phyloP scores from a whole-genome alignment of 2,888 invertebrate genomes.

The Gisinianus flammeolus region DNA sequence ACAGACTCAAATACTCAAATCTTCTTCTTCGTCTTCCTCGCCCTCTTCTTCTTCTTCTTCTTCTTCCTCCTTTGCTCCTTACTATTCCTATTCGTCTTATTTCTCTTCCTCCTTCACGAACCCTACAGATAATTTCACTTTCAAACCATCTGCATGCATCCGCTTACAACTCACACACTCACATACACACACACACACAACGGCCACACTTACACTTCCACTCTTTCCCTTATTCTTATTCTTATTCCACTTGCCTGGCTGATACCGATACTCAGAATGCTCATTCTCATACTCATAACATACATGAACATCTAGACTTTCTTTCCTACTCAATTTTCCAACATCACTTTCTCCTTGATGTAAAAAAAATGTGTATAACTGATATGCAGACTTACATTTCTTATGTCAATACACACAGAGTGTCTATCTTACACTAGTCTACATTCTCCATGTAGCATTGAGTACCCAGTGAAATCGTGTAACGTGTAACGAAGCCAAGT shows the following conservation, averaged over 20 bases:
- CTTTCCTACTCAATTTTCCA: neutral
- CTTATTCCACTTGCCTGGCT: neutral
- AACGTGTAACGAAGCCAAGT: neutral
- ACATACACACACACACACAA: neutral
- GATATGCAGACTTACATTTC: neutral
- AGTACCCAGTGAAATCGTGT: neutral
- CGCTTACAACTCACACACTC: neutral
- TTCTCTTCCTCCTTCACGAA: neutral
- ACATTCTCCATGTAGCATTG: neutral
- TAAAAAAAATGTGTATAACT: too few relatives aligned
- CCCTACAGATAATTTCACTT: conserved; percentile 25
- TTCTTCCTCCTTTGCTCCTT: neutral
- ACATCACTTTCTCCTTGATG: neutral
- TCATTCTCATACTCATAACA: too few relatives aligned
- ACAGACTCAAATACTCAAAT: conserved; percentile 22
- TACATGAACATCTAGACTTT: too few relatives aligned
- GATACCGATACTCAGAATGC: too few relatives aligned
- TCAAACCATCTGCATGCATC: conserved; percentile 1
- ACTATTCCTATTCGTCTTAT: neutral
- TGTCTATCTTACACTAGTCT: neutral
- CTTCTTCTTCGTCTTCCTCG: neutral
- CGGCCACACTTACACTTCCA: neutral
- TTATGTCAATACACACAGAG: neutral
- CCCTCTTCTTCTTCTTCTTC: neutral
- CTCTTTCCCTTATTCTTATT: neutral